Evolutionary conservation across 2,113 vertebrate species (phyloP), one percentile per base, ranked within the genome.

Genomic region (Alaudala cheleensis): DNA sequence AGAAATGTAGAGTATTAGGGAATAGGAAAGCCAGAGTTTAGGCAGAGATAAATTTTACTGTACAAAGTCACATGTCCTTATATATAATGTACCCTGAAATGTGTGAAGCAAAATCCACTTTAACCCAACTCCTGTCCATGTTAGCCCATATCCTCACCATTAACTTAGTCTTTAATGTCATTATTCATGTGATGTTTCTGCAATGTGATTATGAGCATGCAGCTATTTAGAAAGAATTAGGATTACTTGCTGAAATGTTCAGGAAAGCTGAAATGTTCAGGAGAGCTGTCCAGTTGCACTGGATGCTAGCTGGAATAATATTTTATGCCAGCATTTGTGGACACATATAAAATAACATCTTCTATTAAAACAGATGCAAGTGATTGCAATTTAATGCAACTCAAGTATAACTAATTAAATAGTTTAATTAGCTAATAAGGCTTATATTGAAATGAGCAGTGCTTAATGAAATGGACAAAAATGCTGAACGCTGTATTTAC

Each of bases 401-500:
- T 92, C 90, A 86, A 94, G 90, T 94, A 94, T 80, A 94, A 92
- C 78, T 95, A 95, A 96, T 95, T 95, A 94, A 94, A 96, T 80
- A 88, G 90, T 83, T 96, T 96, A 90, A 96, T 96, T 96, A 93
- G 74, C 86, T 96, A 96, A 94, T 94, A 95, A 82, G 81, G 69
- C 56, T 96, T 93, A 42, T 91, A 94, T 84, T 94, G 88, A 94
- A 96, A 96, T 51, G 57, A 93, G 60, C 34, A 72, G 49, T 86
- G 67, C 22, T 91, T 86, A 95, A 86, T 91, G 92, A 94, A 97
- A 96, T 94, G 82, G 71, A 86, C 72, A 94, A 73, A 94, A 96
- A 66, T 83, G 82, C 76, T 95, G 93, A 93, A 71, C 87, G 44
- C 17, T 60, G 15, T 86, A 93, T 89, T 87, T 96, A 92, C 33